phyloP scores from a whole-genome alignment of 1,140 invertebrate genomes.

The Triops longicaudatus region DNA sequence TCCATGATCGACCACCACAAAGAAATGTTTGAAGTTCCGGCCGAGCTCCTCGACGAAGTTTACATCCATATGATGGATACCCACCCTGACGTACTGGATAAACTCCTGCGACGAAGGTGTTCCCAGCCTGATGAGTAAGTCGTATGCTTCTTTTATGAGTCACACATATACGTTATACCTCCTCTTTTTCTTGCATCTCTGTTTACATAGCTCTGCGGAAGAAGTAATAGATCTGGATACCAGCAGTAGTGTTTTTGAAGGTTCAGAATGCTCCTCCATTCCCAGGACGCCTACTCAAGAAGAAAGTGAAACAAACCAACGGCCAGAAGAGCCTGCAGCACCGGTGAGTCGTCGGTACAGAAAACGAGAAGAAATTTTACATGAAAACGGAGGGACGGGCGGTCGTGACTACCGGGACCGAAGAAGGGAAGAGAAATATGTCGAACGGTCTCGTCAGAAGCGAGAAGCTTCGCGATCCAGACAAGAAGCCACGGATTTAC shows the following conservation, averaged over 20 bases:
- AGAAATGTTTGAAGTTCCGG: constrained; percentile 57
- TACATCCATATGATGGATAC: constrained; percentile 74
- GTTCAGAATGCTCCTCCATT: constrained; percentile 35
- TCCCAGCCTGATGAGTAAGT: constrained; percentile 48
- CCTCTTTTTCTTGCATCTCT: constrained; percentile 8
- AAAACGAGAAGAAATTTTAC: constrained; percentile 54
- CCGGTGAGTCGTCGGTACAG: constrained; percentile 23
- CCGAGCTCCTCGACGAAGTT: constrained; percentile 71
- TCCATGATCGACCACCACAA: constrained; percentile 69
- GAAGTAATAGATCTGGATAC: constrained; percentile 36
- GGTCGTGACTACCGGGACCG: constrained; percentile 37
- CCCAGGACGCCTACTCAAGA: constrained; percentile 29
- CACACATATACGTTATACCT: constrained; percentile 17
- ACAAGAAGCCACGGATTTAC: constrained; percentile 30
- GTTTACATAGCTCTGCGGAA: constrained; percentile 25
- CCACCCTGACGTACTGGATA: constrained; percentile 66
- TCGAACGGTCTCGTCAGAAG: constrained; percentile 27
- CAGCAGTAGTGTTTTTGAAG: constrained; percentile 38
- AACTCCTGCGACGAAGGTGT: constrained; percentile 48
- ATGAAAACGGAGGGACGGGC: constrained; percentile 58
- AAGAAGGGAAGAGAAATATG: constrained; percentile 28
- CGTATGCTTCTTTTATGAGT: constrained; percentile 23
- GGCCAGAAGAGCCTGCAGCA: constrained; percentile 48
- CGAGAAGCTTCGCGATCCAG: constrained; percentile 28
- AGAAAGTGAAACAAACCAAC: constrained; percentile 25